Evolutionary conservation across 2,888 invertebrate species (phyloP).

Genomic region (Apeira syringaria): DNA sequence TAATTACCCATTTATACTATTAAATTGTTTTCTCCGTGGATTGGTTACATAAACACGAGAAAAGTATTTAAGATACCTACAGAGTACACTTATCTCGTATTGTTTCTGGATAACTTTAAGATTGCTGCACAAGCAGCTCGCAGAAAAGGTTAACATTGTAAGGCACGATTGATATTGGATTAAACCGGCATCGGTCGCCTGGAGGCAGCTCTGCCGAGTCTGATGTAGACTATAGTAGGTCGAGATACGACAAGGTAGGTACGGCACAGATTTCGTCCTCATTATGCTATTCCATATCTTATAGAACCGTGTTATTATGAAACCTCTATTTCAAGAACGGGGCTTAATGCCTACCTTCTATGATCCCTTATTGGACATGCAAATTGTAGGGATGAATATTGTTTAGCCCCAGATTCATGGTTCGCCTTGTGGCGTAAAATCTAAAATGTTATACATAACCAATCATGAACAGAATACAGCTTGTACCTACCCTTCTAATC

Average conservation of each 20-base stretch:
- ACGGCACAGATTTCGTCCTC: not conserved
- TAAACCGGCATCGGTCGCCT: constrained; percentile 4
- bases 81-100: too few species aligned
- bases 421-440: not conserved
- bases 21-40: too few species aligned
- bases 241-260: constrained; percentile 6
- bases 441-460: too few species aligned
- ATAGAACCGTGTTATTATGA: constrained; percentile 19
- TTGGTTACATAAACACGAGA: too few species aligned
- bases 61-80: too few species aligned
- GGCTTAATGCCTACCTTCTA: constrained; percentile 16
- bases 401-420: constrained; percentile 6
- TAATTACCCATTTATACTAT: too few species aligned
- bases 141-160: constrained; percentile 2
- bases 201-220: not conserved
- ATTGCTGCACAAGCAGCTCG: not conserved
- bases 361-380: constrained; percentile 22
- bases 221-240: not conserved
- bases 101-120: too few species aligned
- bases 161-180: constrained; percentile 8
- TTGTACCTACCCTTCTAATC: too few species aligned
- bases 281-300: constrained; percentile 8
- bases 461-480: too few species aligned
- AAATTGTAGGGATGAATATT: constrained; percentile 19
- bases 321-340: constrained; percentile 13